phyloP scores from a whole-genome alignment of 2,797 vertebrate genomes.

The Poecilia wingei region DNA sequence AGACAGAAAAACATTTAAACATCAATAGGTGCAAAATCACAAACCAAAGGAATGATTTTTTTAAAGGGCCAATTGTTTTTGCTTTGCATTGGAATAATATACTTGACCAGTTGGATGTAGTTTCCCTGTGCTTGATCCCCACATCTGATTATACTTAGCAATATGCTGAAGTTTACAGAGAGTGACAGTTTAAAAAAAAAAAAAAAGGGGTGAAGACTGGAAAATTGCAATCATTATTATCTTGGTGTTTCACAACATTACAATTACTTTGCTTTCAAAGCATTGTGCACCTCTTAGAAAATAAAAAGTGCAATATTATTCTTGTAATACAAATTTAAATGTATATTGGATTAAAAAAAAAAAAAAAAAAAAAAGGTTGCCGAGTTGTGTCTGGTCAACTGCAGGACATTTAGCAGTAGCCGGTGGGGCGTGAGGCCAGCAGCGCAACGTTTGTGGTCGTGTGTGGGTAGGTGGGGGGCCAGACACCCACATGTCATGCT shows the following conservation, averaged over 20 bases:
- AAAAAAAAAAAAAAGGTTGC: constrained; percentile 6
- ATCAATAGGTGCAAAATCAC: not conserved
- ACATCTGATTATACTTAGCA: not conserved
- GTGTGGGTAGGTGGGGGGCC: constrained; percentile 62
- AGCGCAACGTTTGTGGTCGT: constrained; percentile 64
- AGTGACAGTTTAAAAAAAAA: not conserved
- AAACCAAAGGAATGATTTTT: not conserved
- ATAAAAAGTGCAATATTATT: not conserved
- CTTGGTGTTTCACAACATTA: not conserved
- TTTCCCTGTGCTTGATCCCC: not conserved
- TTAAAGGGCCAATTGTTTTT: not conserved
- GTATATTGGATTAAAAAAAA: not conserved
- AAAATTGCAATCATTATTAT: not conserved
- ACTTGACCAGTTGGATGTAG: not conserved
- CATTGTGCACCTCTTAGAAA: not conserved
- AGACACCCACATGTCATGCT: constrained; percentile 84
- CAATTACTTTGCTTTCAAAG: not conserved
- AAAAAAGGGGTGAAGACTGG: not conserved
- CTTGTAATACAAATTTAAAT: constrained; percentile 14
- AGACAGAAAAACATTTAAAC: not conserved
- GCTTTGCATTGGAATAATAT: not conserved
- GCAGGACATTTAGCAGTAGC: constrained; percentile 87
- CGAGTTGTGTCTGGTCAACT: constrained; percentile 76
- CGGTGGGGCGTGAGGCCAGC: constrained; percentile 71
- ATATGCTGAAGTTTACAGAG: not conserved